Evolutionary conservation across 2,888 invertebrate genomes (phyloP).

Genomic region (Strigamia maritima): DNA sequence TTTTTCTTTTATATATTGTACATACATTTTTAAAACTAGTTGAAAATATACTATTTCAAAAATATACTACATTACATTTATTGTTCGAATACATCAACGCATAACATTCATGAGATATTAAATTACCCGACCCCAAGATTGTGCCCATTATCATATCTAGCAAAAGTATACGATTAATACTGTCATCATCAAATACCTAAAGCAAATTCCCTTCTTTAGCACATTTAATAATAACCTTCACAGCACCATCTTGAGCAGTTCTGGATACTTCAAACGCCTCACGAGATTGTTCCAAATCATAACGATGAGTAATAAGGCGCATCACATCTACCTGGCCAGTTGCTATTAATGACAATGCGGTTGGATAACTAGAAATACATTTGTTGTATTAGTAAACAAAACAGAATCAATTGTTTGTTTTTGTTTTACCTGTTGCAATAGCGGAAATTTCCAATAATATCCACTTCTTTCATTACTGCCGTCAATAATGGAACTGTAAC

Average conservation of each 20-base stretch:
- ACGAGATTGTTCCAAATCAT: slow-evolving; percentile 44
- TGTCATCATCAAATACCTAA: too few relatives aligned
- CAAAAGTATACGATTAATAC: too few relatives aligned
- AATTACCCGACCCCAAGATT: too few relatives aligned
- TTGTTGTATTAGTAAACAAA: neutral
- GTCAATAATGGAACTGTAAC: slow-evolving; percentile 76
- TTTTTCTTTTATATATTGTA: too few relatives aligned
- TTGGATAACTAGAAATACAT: slow-evolving; percentile 42
- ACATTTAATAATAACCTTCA: slow-evolving; percentile 85
- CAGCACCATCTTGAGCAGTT: slow-evolving; percentile 67
- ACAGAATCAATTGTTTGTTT: neutral
- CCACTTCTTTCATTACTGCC: slow-evolving; percentile 79
- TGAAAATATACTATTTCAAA: too few relatives aligned
- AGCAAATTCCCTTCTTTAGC: neutral
- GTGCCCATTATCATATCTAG: too few relatives aligned
- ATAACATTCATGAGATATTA: too few relatives aligned
- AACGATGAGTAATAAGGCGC: slow-evolving; percentile 44
- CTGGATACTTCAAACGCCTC: slow-evolving; percentile 71
- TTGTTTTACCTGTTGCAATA: slow-evolving; percentile 84
- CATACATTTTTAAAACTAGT: too few relatives aligned
- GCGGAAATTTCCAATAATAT: slow-evolving; percentile 88
- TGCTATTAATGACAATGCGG: slow-evolving; percentile 43
- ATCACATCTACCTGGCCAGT: slow-evolving; percentile 43
- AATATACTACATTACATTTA: too few relatives aligned
- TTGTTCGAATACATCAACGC: too few relatives aligned